These are phyloP conservation scores for Grallaria varia DNA, from an alignment of 2,113 vertebrate genomes.

Conservation along the genomic window DNA sequence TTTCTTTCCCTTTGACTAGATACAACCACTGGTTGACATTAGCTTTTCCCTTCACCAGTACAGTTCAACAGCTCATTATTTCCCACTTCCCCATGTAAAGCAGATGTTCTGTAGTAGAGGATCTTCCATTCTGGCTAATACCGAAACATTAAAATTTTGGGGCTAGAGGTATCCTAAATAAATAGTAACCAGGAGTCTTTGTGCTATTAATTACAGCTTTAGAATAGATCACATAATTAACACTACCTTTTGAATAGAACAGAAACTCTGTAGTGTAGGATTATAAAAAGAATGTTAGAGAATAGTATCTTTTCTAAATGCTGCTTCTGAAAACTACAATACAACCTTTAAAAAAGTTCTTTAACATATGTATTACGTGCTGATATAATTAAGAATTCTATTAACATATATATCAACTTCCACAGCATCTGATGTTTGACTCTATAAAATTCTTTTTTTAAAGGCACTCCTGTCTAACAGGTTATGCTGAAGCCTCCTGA, in stretches of 20 bases:
- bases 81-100: background rate
- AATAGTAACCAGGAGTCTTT: background rate
- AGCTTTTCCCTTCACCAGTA: background rate
- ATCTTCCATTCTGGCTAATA: background rate
- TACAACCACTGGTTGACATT: background rate
- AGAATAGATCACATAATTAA: background rate
- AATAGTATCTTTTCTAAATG: background rate
- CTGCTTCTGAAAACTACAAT: background rate
- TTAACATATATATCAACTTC: background rate
- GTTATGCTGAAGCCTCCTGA: background rate
- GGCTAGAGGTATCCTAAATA: background rate
- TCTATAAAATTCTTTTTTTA: background rate
- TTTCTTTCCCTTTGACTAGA: background rate
- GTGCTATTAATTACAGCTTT: background rate
- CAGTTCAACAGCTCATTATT: background rate
- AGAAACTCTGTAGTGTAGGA: background rate
- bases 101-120: background rate
- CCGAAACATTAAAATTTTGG: background rate
- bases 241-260: background rate
- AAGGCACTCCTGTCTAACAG: background rate
- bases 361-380: accelerated
- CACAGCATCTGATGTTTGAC: background rate
- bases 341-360: background rate
- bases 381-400: background rate
- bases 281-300: background rate